Evolutionary conservation across 1,140 invertebrate species (phyloP), one percentile per base, ranked within the genome.

Genomic region (Macrosteles quadrilineatus): DNA sequence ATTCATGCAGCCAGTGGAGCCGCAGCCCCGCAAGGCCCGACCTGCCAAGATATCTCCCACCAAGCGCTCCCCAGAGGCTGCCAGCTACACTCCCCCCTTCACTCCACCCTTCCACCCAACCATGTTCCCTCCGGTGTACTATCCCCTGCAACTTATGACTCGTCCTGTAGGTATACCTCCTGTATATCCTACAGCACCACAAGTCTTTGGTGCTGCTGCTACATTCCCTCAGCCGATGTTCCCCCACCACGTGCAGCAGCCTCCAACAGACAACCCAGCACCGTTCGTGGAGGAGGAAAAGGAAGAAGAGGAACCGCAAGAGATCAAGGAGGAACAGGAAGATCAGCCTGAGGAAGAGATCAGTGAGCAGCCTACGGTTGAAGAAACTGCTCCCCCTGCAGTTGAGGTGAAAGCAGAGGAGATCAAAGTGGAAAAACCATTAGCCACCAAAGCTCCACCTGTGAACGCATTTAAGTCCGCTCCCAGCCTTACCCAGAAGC

Each of bases 381-480:
- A 57, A 57, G 53, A 57, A 57, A 29, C 14, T 14, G 25, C 14
- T 25, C 32, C 32, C 14, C 32, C 32, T 36, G 32, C 14, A 6
- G 32, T 36, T 36, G 32, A 36, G 32, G 14, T 36, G 4, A 36
- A 36, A 36, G 14, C 32, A 14, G 32, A 36, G 32, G 32, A 36
- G 32, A 14, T 29, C 25, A 25, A 59, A 30, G 6, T 59, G 6
- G 55, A 59, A 29, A 59, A 59, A 30, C 27, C 55, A 59, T n/a
- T 59, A 11, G 27, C 27, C 9, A 43, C 63, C 17, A 66, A 66
- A 45, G 32, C 36, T 36, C 63, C 63, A 12, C 63, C 63, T 2
- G 63, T 36, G 1, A 66, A 40, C 23, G 63, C 63, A 21, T 66
- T 66, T 25, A 66, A 66, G 40, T 66, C 63, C 11, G 17, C 63